Conservation (phyloP, 2,888 invertebrate genomes). For the Rhagophthalmus giganteus region DNA sequence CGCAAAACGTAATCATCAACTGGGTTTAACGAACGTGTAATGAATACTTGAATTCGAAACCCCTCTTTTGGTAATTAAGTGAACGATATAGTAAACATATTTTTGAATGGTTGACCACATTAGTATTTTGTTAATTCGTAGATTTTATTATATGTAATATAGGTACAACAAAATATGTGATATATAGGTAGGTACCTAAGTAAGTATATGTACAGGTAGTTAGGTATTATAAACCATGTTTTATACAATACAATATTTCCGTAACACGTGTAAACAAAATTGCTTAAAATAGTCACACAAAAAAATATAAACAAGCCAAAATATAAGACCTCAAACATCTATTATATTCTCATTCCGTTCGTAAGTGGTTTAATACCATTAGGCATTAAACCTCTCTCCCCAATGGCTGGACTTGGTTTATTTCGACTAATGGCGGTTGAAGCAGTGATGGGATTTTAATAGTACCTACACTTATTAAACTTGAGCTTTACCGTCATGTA, state of each 20-base stretch:
- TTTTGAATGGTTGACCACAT: too few species aligned
- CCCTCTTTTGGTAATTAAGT: constrained; percentile 31
- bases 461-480: constrained; percentile 46
- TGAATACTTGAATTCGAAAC: constrained; percentile 40
- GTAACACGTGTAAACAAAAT: too few species aligned
- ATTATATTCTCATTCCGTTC: constrained; percentile 48
- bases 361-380: constrained; percentile 48
- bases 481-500: constrained; percentile 28
- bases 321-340: constrained; percentile 31
- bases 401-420: constrained; percentile 45
- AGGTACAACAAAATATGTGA: too few species aligned
- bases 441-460: constrained; percentile 54
- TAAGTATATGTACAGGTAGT: constrained; percentile 12
- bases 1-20: constrained; percentile 40
- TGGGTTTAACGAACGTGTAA: constrained; percentile 42
- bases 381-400: constrained; percentile 41
- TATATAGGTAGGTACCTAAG: too few species aligned
- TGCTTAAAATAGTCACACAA: too few species aligned
- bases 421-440: constrained; percentile 50
- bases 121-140: too few species aligned
- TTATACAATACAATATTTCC: too few species aligned
- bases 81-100: constrained; percentile 17
- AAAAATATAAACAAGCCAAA: constrained; percentile 15
- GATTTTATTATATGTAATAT: too few species aligned
- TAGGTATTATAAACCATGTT: too few species aligned